Percentiles rank a stretch among this genome's conserved stretches.
These are phyloP conservation scores for Geococcyx californianus DNA, from an alignment of 2,113 vertebrate species.

Conservation along the genomic window DNA sequence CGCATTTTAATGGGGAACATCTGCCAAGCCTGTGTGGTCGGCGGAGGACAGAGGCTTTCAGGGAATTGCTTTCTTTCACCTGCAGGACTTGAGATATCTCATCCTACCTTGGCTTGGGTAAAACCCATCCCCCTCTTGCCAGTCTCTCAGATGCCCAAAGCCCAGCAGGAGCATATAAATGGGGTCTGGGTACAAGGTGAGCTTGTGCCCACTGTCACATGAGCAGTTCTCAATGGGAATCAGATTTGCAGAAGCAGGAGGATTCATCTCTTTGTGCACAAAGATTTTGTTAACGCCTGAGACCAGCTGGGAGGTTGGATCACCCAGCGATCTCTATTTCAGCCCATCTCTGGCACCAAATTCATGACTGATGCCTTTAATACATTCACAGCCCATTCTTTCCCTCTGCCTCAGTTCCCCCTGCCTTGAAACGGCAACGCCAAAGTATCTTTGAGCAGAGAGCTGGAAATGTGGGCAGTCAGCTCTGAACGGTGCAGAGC, in stretches of 20 bases:
- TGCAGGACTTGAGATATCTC: background rate
- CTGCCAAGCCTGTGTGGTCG: rapidly evolving
- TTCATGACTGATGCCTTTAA: background rate
- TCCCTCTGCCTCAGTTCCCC: background rate
- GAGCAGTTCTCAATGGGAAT: background rate
- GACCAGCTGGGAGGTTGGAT: background rate
- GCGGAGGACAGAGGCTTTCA: background rate
- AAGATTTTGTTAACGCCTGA: background rate
- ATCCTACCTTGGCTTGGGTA: background rate
- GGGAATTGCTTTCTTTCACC: background rate
- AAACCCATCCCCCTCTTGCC: background rate
- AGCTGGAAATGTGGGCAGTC: background rate
- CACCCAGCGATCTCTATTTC: background rate
- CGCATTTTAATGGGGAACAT: background rate
- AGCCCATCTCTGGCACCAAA: background rate
- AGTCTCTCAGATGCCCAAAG: background rate
- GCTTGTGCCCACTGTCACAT: rapidly evolving
- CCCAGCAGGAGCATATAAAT: background rate
- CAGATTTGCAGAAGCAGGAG: background rate
- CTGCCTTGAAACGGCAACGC: background rate
- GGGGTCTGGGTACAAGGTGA: background rate
- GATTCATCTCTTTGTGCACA: background rate
- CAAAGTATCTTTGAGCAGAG: background rate
- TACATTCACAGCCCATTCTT: background rate
- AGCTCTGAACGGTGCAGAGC: background rate